A percentile compares a stretch with the other conserved stretches of the same genome.
Evolutionary conservation across 2,888 invertebrate species (phyloP).

Genomic region (Melinaea menophilus): DNA sequence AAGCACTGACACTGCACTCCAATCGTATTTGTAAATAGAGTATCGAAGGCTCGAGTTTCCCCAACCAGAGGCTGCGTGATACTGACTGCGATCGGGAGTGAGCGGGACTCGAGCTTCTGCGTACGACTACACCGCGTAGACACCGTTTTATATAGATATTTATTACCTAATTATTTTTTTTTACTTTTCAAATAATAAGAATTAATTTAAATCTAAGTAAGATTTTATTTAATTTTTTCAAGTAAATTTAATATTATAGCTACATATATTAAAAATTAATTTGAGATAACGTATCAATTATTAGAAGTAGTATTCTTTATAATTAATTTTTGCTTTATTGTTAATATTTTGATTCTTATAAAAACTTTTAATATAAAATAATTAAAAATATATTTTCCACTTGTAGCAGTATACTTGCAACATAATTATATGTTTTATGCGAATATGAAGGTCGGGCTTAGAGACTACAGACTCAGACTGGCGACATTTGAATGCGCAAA

Average conservation of each 20-base stretch:
- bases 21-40: conserved; percentile 38
- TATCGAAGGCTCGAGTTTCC: conserved; percentile 43
- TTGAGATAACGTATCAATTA: too few species aligned
- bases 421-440: neutral
- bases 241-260: too few species aligned
- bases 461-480: conserved; percentile 20
- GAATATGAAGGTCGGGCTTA: neutral
- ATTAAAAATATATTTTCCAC: too few species aligned
- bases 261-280: too few species aligned
- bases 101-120: conserved; percentile 50
- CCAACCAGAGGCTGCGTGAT: conserved; percentile 65
- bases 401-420: conserved; percentile 25
- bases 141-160: conserved; percentile 8
- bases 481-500: conserved; percentile 46
- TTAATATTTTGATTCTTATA: too few species aligned
- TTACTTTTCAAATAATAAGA: too few species aligned
- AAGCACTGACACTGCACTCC: conserved; percentile 64
- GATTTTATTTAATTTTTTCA: too few species aligned
- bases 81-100: conserved; percentile 53
- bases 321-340: too few species aligned
- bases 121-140: conserved; percentile 46
- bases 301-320: too few species aligned
- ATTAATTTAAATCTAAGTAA: too few species aligned
- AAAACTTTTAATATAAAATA: too few species aligned
- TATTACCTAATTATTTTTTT: too few species aligned